Base-by-base conservation (phyloP, 2,113 vertebrate genomes). In the Poeciliopsis turrubarensis region DNA sequence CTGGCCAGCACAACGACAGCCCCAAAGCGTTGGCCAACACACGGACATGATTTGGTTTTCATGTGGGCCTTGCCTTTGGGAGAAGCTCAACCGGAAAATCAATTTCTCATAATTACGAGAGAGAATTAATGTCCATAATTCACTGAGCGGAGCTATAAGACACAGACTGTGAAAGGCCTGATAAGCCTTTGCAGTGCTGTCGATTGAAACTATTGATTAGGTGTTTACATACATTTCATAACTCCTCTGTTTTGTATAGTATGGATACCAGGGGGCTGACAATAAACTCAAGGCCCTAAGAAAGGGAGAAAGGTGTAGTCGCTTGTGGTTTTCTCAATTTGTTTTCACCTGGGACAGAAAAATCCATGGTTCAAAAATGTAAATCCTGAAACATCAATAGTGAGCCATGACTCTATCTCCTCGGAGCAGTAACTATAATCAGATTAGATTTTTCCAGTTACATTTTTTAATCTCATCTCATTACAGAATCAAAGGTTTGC, bases 51-150 rank as follows among this genome's bases (percentile, higher is more conserved):
- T 22, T 72, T 63, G 57, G 61, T 78, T 73, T 83, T 81, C 70
- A 74, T 79, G 67, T 74, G 80, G 80, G 78, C 68, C 71, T 78
- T 60, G 75, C 81, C 75, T 37, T 25, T 81, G 72, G 74, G 67
- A 78, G 73, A 75, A 65, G 70, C 77, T 82, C 69, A 85, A 83
- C 60, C 72, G 81, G 76, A 88, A 89, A 89, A 89, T 90, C 87
- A 27, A 90, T 90, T 75, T 78, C n/a, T 89, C 82, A 86, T 87
- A 89, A 92, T 90, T 88, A 86, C 80, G 77, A 81, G 74, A 71
- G 71, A 80, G 80, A 88, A 89, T 83, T 12, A 75, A 87, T 79
- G 77, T 85, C 84, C 63, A 81, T 85, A 86, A 87, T 80, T 82
- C 65, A 80, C 80, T 73, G 66, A 80, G 72, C 70, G 54, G 68